A percentile compares a stretch with the other conserved stretches of the same genome.
Evolutionary conservation across 1,140 invertebrate genomes (phyloP).

Genomic region (Metopolophium dirhodum): DNA sequence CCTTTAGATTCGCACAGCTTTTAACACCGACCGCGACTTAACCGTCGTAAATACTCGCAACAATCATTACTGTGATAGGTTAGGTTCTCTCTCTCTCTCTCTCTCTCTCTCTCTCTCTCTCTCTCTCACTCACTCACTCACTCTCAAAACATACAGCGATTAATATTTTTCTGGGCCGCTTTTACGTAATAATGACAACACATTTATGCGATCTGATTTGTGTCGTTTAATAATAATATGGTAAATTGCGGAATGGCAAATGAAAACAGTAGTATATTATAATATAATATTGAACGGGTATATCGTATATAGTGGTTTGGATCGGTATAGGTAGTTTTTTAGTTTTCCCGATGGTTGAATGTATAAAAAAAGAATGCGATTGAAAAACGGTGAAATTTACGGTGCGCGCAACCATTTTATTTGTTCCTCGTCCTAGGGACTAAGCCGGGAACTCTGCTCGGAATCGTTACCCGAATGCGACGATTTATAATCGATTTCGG

Average conservation of each 20-base stretch:
- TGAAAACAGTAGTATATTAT: neutral
- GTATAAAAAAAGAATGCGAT: slow-evolving; percentile 3
- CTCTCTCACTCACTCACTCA: neutral
- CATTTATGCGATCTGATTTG: neutral
- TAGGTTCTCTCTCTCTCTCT: neutral
- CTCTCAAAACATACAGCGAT: neutral
- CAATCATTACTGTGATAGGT: neutral
- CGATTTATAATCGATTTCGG: neutral
- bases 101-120: too few species aligned
- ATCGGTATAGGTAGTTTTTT: neutral
- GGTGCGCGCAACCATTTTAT: neutral
- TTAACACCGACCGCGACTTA: neutral
- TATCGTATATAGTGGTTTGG: neutral
- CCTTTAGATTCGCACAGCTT: neutral
- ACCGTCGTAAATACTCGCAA: neutral
- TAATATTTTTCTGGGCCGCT: neutral
- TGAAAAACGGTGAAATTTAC: slow-evolving; percentile 8
- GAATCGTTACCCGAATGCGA: neutral
- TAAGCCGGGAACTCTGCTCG: neutral
- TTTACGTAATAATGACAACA: neutral
- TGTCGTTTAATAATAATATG: neutral
- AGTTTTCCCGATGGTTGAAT: neutral
- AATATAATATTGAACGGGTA: neutral
- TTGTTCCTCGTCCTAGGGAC: neutral
- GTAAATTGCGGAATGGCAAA: neutral